A percentile compares a stretch with the other conserved stretches of the same genome.
Evolutionary conservation across 2,888 invertebrate genomes (phyloP).

Genomic region (Odontothrips loti): DNA sequence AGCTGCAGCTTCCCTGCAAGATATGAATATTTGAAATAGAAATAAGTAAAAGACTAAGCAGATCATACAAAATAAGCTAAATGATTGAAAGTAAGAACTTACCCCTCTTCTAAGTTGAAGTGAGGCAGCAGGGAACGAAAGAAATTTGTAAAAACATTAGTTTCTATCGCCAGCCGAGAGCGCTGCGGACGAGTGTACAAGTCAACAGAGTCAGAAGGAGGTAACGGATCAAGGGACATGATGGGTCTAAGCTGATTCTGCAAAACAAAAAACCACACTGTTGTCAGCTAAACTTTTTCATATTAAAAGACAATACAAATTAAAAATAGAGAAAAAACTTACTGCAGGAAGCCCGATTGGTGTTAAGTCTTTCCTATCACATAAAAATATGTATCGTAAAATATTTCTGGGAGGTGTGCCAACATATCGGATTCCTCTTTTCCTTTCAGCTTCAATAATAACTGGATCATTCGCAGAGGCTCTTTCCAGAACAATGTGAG

Average conservation of each 20-base stretch:
- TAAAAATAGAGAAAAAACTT: slow-evolving; percentile 38
- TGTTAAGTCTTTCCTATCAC: slow-evolving; percentile 64
- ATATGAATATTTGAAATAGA: background rate
- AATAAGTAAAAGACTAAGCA: no score
- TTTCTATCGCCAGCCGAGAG: slow-evolving; percentile 38
- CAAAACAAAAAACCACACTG: slow-evolving; percentile 34
- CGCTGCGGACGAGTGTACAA: slow-evolving; percentile 57
- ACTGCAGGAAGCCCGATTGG: slow-evolving; percentile 54
- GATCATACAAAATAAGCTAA: background rate
- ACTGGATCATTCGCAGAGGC: slow-evolving; percentile 60
- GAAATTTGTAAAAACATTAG: slow-evolving; percentile 45
- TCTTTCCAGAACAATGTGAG: slow-evolving; percentile 58
- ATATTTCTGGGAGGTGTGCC: slow-evolving; percentile 62
- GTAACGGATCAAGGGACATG: slow-evolving; percentile 72
- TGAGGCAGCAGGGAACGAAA: slow-evolving; percentile 69
- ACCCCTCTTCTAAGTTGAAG: slow-evolving; percentile 52
- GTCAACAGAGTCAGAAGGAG: slow-evolving; percentile 68
- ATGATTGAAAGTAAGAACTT: background rate
- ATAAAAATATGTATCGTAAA: slow-evolving; percentile 64
- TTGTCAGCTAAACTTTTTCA: no score
- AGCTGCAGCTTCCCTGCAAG: background rate
- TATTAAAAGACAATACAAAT: slow-evolving; percentile 30
- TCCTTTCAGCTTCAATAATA: slow-evolving; percentile 57
- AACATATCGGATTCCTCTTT: slow-evolving; percentile 58
- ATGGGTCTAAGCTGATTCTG: slow-evolving; percentile 54